These are phyloP conservation scores for Chloropsis hardwickii DNA, from an alignment of 2,113 vertebrate species.

Conservation along the genomic window DNA sequence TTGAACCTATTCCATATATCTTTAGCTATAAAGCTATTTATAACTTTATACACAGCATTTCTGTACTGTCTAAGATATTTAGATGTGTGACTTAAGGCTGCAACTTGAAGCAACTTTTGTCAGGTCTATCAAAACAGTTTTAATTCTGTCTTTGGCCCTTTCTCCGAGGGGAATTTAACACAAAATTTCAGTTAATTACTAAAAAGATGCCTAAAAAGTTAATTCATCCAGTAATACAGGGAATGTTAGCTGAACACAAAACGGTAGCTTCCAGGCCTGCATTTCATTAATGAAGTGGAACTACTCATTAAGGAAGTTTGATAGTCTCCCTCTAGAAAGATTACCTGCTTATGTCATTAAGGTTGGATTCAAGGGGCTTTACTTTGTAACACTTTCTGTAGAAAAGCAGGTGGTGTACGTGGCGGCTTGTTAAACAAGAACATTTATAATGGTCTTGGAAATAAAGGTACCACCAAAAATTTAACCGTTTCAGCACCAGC, in stretches of 20 bases:
- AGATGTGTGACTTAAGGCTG: neutral
- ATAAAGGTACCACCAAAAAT: neutral
- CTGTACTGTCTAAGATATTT: neutral
- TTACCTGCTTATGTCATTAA: conserved; percentile 38
- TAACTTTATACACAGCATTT: neutral
- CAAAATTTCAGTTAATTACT: neutral
- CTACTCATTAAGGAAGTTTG: conserved; percentile 20
- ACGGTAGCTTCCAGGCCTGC: neutral
- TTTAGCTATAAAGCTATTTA: neutral
- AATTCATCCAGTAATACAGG: neutral
- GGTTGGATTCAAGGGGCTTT: conserved; percentile 6
- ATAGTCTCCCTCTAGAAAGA: conserved; percentile 4
- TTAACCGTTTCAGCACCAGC: conserved; percentile 23
- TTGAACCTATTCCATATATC: neutral
- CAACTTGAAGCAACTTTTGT: neutral
- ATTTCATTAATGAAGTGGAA: neutral
- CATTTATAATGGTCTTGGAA: neutral
- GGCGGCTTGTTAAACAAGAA: conserved; percentile 6
- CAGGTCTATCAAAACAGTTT: neutral
- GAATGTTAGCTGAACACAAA: neutral
- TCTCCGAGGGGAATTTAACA: neutral
- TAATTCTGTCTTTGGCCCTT: neutral
- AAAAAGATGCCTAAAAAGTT: neutral
- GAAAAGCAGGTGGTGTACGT: neutral
- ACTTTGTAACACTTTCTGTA: neutral